Evolutionary conservation across 2,797 vertebrate species (phyloP), one percentile per base, ranked within the genome.

Genomic region (Mormyrus proboscirostris): DNA sequence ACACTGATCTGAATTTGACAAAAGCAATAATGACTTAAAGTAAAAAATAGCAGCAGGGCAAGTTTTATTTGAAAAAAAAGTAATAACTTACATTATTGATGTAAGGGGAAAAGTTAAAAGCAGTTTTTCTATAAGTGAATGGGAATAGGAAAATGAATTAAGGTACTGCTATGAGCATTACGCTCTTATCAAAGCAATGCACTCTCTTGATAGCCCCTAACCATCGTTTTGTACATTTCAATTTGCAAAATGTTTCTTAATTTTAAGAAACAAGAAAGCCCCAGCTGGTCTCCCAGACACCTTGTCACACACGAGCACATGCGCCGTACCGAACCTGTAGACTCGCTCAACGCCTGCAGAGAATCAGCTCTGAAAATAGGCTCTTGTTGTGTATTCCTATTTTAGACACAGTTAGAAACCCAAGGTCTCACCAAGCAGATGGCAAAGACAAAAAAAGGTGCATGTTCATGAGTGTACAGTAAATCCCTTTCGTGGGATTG

Each of bases 331-430:
- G 16, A 76, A 76, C 69, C 69, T 76, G 29, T 16, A 44, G 69
- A 41, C 69, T 69, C 62, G 25, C 62, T 69, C 62, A 69, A 10
- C 62, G 62, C 62, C 62, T 76, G 69, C 69, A 41, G 38, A 41
- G 69, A 76, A 76, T 76, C 69, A 76, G 69, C 33, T 76, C 69
- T 76, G 69, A 76, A 76, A 76, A 76, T 76, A 76, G 69, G 38
- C 69, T 41, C 69, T 76, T 38, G 14, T 76, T 76, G 38, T 76
- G 16, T 76, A 41, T 76, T 41, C 33, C 12, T 76, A 38, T 69
- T 76, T 41, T 76, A 76, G 69, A 76, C 14, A 38, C 69, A 16
- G 38, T 76, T 76, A 76, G 14, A 76, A 41, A 41, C 69, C 69
- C 69, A 76, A 76, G 69, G 69, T 76, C 69, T 76, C 38, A 76